Percentiles rank a stretch among this genome's conserved stretches.
Evolutionary conservation across 2,113 vertebrate genomes (phyloP).

Genomic region (Seriola quinqueradiata): DNA sequence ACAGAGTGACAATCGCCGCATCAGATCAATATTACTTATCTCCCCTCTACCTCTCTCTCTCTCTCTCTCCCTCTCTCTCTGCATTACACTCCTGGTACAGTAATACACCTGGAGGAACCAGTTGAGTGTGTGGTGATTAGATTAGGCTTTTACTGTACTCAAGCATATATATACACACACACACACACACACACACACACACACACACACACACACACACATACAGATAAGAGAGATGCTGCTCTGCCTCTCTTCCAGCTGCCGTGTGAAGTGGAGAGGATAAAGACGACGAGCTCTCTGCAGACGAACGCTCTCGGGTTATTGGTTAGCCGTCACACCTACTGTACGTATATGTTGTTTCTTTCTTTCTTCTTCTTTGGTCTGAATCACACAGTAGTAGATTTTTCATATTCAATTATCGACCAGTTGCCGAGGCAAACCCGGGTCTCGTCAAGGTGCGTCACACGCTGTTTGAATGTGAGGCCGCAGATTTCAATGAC

Average conservation of each 20-base stretch:
- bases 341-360: background rate
- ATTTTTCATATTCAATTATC: no score
- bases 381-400: background rate
- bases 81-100: conserved; percentile 74
- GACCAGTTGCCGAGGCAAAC: background rate
- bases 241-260: conserved; percentile 57
- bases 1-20: conserved; percentile 72
- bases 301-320: conserved; percentile 30
- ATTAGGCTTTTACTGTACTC: conserved; percentile 78
- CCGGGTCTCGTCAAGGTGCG: background rate
- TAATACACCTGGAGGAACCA: conserved; percentile 79
- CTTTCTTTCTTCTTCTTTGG: background rate
- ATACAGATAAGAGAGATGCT: conserved; percentile 74
- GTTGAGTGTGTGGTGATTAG: conserved; percentile 74
- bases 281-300: conserved; percentile 62
- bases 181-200: conserved; percentile 30
- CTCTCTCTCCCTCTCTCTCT: conserved; percentile 40
- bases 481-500: background rate
- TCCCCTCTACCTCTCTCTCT: conserved; percentile 17
- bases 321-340: conserved; percentile 42
- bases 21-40: conserved; percentile 85
- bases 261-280: conserved; percentile 75
- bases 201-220: conserved; percentile 16
- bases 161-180: conserved; percentile 30
- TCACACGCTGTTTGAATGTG: no score